Evolutionary conservation across 2,113 vertebrate species (phyloP).

Genomic region (Oreochromis aureus): DNA sequence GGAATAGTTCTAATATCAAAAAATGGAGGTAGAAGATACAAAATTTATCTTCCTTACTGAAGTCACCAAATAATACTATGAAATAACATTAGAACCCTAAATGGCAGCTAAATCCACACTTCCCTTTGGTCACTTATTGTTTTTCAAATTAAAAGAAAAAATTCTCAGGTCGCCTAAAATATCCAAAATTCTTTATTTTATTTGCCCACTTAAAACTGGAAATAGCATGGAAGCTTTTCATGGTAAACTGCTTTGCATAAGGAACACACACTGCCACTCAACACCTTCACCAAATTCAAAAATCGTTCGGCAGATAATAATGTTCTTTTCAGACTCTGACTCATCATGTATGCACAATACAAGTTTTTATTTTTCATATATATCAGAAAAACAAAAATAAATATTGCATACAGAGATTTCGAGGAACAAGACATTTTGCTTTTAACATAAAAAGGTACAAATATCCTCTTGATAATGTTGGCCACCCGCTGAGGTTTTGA

Average conservation of each 20-base stretch:
- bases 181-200: background rate
- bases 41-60: background rate
- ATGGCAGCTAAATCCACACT: background rate
- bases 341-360: background rate
- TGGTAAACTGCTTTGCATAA: background rate
- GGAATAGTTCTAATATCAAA: background rate
- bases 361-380: background rate
- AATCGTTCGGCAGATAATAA: background rate
- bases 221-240: background rate
- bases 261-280: background rate
- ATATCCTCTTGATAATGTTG: background rate
- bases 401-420: background rate
- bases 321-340: background rate
- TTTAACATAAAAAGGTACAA: background rate
- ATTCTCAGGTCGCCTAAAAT: background rate
- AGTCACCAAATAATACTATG: background rate
- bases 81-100: background rate
- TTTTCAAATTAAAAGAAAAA: fast-evolving
- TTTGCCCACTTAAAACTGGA: background rate
- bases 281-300: background rate
- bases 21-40: background rate
- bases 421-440: background rate
- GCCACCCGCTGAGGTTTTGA: slow-evolving; percentile 5
- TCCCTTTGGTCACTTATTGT: background rate
- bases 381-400: background rate